Conservation (phyloP, 1,140 invertebrate species). For the Sarcophaga peregrina region DNA sequence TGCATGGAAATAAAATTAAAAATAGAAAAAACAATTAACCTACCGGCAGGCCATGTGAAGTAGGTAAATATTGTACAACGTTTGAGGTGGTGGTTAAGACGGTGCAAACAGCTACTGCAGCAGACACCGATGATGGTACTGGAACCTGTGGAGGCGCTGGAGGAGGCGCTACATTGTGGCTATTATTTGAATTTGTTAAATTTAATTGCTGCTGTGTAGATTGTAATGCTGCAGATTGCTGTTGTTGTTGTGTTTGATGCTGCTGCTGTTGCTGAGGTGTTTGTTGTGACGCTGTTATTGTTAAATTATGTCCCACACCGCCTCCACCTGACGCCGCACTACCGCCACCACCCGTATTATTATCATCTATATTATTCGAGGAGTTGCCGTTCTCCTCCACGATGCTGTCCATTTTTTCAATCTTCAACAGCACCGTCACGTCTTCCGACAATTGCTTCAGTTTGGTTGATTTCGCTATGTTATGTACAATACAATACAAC, state of each 20-base stretch:
- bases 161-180: slow-evolving; percentile 53
- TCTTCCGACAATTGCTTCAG: slow-evolving; percentile 66
- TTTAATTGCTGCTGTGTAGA: slow-evolving; percentile 27
- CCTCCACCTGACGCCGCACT: slow-evolving; percentile 43
- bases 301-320: slow-evolving; percentile 48
- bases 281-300: slow-evolving; percentile 65
- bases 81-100: slow-evolving; percentile 62
- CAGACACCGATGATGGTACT: slow-evolving; percentile 44
- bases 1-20: background rate
- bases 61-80: slow-evolving; percentile 62
- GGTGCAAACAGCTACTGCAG: slow-evolving; percentile 48
- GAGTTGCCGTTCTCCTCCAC: slow-evolving; percentile 85
- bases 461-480: slow-evolving; percentile 54
- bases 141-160: slow-evolving; percentile 48
- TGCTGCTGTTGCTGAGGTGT: background rate
- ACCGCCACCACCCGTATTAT: slow-evolving; percentile 56
- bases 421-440: slow-evolving; percentile 66
- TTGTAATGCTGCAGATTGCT: slow-evolving; percentile 35
- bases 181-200: slow-evolving; percentile 43
- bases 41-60: slow-evolving; percentile 61
- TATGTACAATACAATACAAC: background rate
- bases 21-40: slow-evolving; percentile 26
- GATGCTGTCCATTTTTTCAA: slow-evolving; percentile 83
- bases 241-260: slow-evolving; percentile 19
- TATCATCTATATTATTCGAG: slow-evolving; percentile 66